A percentile compares a stretch with the other conserved stretches of the same genome.
Conservation (phyloP, 1,140 invertebrate species). For the Druon quercuslanigerum region DNA sequence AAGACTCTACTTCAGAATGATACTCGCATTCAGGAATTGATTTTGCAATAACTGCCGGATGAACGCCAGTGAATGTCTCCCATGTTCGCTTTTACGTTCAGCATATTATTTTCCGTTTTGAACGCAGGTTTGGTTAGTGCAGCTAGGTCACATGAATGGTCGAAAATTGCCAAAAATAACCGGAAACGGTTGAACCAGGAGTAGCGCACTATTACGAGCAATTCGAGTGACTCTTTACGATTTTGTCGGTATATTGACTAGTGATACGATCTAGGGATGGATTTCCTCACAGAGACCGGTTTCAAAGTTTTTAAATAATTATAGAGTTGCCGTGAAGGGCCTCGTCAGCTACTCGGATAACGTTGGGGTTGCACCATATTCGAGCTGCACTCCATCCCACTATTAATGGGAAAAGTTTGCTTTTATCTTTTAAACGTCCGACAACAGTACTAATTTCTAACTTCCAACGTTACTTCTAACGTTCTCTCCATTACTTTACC, state of each 20-base stretch:
- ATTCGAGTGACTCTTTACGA: neutral
- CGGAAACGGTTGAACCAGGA: neutral
- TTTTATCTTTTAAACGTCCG: constrained; percentile 75
- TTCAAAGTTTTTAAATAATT: constrained; percentile 74
- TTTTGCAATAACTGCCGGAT: neutral
- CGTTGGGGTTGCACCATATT: constrained; percentile 49
- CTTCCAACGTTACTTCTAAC: constrained; percentile 70
- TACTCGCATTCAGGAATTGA: neutral
- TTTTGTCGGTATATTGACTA: constrained; percentile 10
- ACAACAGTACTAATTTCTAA: constrained; percentile 75
- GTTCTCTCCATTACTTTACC: constrained; percentile 53
- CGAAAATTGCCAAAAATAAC: constrained; percentile 15
- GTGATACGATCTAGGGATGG: neutral
- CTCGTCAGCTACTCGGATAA: constrained; percentile 67
- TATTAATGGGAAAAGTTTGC: constrained; percentile 76
- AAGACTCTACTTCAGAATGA: neutral
- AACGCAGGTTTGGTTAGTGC: neutral
- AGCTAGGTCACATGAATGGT: neutral
- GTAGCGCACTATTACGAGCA: neutral
- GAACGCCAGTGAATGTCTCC: neutral
- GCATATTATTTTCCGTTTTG: neutral
- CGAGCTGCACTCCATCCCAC: constrained; percentile 57
- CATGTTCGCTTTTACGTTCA: neutral
- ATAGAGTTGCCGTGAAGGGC: constrained; percentile 61
- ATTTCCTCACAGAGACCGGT: constrained; percentile 23